Percentiles rank a stretch among this genome's conserved stretches.
Evolutionary conservation across 2,113 vertebrate genomes (phyloP).

Genomic region (Poecile atricapillus): DNA sequence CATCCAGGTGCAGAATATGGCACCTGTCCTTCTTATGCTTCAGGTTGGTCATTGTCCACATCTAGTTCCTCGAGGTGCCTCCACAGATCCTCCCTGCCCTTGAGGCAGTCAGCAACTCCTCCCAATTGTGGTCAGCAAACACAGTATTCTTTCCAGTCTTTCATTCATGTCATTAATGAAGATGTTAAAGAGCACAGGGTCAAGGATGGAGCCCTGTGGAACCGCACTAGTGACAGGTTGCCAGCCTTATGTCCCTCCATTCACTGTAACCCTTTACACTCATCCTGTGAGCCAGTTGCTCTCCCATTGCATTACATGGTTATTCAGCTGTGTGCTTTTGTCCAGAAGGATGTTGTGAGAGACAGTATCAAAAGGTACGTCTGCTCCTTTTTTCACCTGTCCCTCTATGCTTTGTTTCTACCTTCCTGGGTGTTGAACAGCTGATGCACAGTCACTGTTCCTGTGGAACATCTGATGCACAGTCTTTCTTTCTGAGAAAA

Average conservation of each 20-base stretch:
- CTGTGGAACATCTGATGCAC: accelerated
- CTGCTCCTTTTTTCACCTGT: neutral
- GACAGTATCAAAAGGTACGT: neutral
- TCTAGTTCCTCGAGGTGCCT: too few species aligned
- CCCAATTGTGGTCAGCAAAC: neutral
- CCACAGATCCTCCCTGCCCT: neutral
- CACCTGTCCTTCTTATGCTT: neutral
- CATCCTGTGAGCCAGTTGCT: too few species aligned
- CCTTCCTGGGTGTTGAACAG: neutral
- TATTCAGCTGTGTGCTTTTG: neutral
- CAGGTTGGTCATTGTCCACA: accelerated
- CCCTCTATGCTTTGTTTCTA: neutral
- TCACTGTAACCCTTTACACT: neutral
- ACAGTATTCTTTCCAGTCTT: neutral
- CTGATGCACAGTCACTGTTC: too few species aligned
- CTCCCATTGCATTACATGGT: neutral
- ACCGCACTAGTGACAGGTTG: too few species aligned
- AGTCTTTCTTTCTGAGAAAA: neutral
- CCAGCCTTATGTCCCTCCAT: neutral
- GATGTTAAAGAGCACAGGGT: neutral
- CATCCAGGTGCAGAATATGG: neutral
- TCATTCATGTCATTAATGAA: neutral
- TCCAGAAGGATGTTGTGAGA: neutral
- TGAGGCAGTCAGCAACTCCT: neutral
- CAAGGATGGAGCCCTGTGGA: accelerated